Base-by-base conservation (phyloP, 1,140 invertebrate genomes). In the Tenebrio molitor region DNA sequence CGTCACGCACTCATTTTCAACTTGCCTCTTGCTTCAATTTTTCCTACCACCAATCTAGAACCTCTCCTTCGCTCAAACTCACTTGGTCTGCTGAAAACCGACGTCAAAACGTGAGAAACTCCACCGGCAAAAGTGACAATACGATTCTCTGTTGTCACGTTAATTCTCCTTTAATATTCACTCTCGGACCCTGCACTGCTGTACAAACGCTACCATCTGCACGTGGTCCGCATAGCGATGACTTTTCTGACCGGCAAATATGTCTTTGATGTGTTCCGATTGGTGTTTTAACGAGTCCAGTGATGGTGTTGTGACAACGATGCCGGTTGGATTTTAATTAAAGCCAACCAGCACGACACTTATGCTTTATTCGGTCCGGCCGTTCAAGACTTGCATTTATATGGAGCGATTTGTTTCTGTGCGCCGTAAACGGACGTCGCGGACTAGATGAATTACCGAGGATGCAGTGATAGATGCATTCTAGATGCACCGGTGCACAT, bases 241-340 rank as follows among this genome's bases (percentile, higher is more conserved):
- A 29, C 50, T 58, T 58, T n/a, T 14, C 21, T 58, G 23, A 58
- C 50, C 21, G 23, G 50, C 50, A 58, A 58, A 14, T 58, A 58
- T 58, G 50, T 14, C 50, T 58, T 58, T 58, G 50, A 58, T 58
- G 50, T 58, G 2, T n/a, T 12, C 21, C 50, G 50, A 58, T 58
- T 58, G 50, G 50, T 58, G 50, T 58, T 58, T 58, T 58, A 58
- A 58, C 50, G 50, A 58, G 50, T 58, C 50, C 50, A 12, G 23
- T 58, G 50, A 58, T 58, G 50, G 50, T 58, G 50, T 58, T 58
- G 50, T 58, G 50, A 58, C 50, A 58, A 58, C 21, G 50, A 58
- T 58, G 50, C 50, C 50, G 50, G 21, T 15, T 58, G 50, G 50
- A 58, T 58, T 58, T 58, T 58, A 58, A 58, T 58, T 58, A 58